Conservation (phyloP, 1,140 invertebrate genomes). For the Eufriesea mexicana region DNA sequence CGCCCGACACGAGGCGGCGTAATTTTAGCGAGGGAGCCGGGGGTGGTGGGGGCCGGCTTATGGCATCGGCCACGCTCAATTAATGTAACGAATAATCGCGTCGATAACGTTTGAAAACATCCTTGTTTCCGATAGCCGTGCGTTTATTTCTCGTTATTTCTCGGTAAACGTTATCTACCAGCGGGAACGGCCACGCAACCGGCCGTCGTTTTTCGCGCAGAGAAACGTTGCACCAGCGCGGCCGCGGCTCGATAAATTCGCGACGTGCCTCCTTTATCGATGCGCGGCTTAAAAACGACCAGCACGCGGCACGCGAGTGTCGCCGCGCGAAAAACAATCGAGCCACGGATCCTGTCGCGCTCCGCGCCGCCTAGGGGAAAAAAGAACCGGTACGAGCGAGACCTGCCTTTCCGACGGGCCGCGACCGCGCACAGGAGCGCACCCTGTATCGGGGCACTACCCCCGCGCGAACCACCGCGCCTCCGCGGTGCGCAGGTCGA, state of each 20-base stretch:
- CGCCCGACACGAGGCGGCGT: background rate
- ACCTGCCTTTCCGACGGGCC: no score
- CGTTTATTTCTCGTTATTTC: constrained; percentile 14
- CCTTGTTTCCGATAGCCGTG: background rate
- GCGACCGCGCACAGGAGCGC: no score
- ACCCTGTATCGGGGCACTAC: no score
- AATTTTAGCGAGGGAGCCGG: constrained; percentile 18
- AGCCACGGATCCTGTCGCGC: no score
- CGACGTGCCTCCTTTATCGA: constrained; percentile 28
- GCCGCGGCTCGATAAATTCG: constrained; percentile 1
- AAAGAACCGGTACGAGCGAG: no score
- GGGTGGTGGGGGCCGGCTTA: background rate
- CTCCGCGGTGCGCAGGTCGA: no score
- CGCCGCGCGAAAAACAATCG: constrained; percentile 19
- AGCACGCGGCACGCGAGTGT: background rate
- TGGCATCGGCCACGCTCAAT: constrained; percentile 46
- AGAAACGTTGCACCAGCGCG: constrained; percentile 11
- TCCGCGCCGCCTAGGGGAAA: no score
- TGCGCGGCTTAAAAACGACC: constrained; percentile 2
- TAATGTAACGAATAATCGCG: constrained; percentile 44
- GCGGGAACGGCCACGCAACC: background rate
- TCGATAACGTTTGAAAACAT: constrained; percentile 39
- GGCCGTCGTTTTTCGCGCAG: constrained; percentile 10
- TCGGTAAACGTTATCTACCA: background rate
- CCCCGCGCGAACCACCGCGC: no score